Base-by-base conservation (phyloP, 2,797 vertebrate species). In the Naso thynnoides region DNA sequence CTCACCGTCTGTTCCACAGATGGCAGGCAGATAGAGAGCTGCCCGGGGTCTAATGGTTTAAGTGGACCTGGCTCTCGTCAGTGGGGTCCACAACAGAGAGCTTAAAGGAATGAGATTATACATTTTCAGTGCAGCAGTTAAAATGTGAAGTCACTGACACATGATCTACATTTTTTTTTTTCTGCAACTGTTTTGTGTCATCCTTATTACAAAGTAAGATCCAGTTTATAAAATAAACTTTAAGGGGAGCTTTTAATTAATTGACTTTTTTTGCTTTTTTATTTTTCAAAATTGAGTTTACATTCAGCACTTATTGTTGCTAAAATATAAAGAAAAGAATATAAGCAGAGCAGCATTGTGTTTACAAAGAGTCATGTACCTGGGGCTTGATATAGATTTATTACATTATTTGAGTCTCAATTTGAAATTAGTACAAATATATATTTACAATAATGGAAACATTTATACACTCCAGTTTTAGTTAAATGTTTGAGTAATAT, bases 1-100 rank as follows among this genome's bases (percentile, higher is more conserved):
- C 16, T 62, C 5, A 26, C 74, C 53, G 50, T 74, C 72, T 83
- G 84, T 68, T 79, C 59, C 23, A 38, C 66, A 60, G 66, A 55
- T 2, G 4, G 63, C 49, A 53, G 64, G 81, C 76, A 60, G 59
- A 68, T 44, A 70, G 23, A 60, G 76, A 70, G 67, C 31, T 64
- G 60, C 62, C 61, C 47, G 52, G 21, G 38, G 39, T 24, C n/a
- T 45, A 13, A 23, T 38, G 16, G 36, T 70, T 67, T 54, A 70
- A 61, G 9, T 31, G 19, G 49, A 63, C 19, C 26, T 76, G 59
- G 56, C 39, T 21, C 18, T 44, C 8, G 0, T 58, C 33, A 24
- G 6, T 45, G 55, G 62, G 58, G 41, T 16, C 5, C 2, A 18
- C 21, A 21, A 6, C 63, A 42, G 47, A 26, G n/a, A 41, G 27